Conservation (phyloP, 2,888 invertebrate species). For the Dysmachus trigonus region DNA sequence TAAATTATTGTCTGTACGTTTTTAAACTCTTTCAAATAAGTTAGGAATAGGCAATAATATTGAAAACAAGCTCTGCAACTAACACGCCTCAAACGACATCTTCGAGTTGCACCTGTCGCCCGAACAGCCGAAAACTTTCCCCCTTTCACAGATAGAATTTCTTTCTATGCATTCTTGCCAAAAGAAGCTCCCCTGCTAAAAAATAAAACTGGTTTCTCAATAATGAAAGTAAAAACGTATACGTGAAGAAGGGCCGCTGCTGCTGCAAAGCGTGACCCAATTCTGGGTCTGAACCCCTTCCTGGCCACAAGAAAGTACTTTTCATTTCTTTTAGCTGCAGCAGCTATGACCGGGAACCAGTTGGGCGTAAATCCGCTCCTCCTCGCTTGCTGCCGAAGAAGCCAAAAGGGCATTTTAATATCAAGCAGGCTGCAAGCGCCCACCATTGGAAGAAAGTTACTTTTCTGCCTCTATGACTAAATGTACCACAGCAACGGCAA, state of each 20-base stretch:
- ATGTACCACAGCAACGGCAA: not conserved
- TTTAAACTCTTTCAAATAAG: not conserved
- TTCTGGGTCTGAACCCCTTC: conserved; percentile 44
- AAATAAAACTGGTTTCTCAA: conserved; percentile 22
- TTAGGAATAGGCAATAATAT: too few relatives aligned
- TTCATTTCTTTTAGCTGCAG: conserved; percentile 56
- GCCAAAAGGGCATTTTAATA: not conserved
- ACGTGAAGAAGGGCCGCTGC: not conserved
- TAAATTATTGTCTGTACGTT: too few relatives aligned
- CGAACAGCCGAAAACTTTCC: conserved; percentile 3
- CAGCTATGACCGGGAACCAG: conserved; percentile 44
- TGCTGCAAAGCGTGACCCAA: conserved; percentile 43
- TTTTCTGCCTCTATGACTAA: not conserved
- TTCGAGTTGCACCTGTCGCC: not conserved
- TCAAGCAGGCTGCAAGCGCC: too few relatives aligned
- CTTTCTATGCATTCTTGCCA: conserved; percentile 3
- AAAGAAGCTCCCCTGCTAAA: not conserved
- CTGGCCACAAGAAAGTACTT: conserved; percentile 59
- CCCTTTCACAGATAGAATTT: conserved; percentile 18
- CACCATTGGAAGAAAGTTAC: conserved; percentile 43
- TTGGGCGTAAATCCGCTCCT: conserved; percentile 44
- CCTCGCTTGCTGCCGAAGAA: not conserved
- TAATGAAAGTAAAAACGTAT: conserved; percentile 35
- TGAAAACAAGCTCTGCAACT: not conserved
- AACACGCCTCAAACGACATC: not conserved